phyloP scores from a whole-genome alignment of 2,113 vertebrate species.

The Salminus brasiliensis region DNA sequence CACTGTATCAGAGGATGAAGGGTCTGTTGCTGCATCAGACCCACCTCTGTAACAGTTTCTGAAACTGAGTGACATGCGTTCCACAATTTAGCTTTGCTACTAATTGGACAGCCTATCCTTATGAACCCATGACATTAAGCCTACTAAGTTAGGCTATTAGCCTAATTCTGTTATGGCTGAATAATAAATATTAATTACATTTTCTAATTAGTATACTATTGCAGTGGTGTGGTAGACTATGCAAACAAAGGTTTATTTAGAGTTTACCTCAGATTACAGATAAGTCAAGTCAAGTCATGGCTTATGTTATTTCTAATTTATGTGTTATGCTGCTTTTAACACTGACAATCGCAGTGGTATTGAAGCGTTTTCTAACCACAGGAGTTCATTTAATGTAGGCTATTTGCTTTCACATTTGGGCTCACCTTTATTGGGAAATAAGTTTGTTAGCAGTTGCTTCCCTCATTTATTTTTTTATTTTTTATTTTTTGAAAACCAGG shows the following conservation, averaged over 20 bases:
- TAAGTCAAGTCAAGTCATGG: too few relatives aligned
- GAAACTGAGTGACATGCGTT: too few relatives aligned
- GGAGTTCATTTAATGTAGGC: background rate
- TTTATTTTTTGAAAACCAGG: too few relatives aligned
- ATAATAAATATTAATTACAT: too few relatives aligned
- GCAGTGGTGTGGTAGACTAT: background rate
- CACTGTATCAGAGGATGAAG: background rate
- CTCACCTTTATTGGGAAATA: background rate
- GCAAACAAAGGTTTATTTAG: background rate
- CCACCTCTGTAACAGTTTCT: background rate
- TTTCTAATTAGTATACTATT: too few relatives aligned
- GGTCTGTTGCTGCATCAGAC: background rate
- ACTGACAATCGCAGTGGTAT: background rate
- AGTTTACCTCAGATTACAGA: too few relatives aligned
- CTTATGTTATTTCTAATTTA: background rate
- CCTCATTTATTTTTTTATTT: too few relatives aligned
- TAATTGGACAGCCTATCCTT: background rate
- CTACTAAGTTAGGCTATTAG: conserved; percentile 3
- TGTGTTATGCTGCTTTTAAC: too few relatives aligned
- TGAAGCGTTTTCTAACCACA: background rate
- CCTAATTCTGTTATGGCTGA: background rate
- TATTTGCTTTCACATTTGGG: conserved; percentile 1
- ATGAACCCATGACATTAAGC: background rate
- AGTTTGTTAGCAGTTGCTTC: background rate
- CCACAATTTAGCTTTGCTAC: too few relatives aligned